phyloP scores from a whole-genome alignment of 35 echinoderm and acorn worm species.

The Acanthaster planci region DNA sequence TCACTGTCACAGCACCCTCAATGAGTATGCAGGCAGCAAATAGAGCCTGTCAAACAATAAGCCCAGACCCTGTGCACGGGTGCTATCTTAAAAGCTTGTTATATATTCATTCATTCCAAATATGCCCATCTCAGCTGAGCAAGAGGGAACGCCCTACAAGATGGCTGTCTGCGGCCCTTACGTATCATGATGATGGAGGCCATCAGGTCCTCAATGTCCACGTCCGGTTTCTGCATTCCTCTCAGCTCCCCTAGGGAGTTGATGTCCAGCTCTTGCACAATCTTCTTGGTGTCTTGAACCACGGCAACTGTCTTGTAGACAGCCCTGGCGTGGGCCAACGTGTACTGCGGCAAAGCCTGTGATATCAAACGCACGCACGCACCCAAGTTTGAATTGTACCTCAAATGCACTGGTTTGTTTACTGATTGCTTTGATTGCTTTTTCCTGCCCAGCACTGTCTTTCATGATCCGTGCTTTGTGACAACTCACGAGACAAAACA shows the following conservation, averaged over 20 bases:
- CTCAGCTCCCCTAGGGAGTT: conserved; percentile 85
- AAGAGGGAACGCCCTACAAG: too few species aligned
- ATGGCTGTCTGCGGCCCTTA: conserved; percentile 49
- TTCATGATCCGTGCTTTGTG: background rate
- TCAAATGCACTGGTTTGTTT: background rate
- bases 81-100: too few species aligned
- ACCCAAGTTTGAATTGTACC: background rate
- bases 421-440: background rate
- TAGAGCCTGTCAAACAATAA: too few species aligned
- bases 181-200: conserved; percentile 98
- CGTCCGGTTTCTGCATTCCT: conserved; percentile 98
- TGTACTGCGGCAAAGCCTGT: conserved; percentile 84
- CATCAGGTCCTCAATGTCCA: conserved; percentile 95
- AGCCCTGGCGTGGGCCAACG: conserved; percentile 91
- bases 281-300: conserved; percentile 93
- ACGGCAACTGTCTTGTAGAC: conserved; percentile 91
- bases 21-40: too few species aligned
- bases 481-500: too few species aligned
- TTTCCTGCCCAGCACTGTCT: background rate
- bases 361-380: background rate
- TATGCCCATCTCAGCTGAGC: too few species aligned
- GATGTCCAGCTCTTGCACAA: conserved; percentile 82
- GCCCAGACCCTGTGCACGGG: too few species aligned
- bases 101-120: too few species aligned
- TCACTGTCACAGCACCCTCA: too few species aligned